phyloP scores from a whole-genome alignment of 2,888 invertebrate genomes.

The Teleogryllus oceanicus region DNA sequence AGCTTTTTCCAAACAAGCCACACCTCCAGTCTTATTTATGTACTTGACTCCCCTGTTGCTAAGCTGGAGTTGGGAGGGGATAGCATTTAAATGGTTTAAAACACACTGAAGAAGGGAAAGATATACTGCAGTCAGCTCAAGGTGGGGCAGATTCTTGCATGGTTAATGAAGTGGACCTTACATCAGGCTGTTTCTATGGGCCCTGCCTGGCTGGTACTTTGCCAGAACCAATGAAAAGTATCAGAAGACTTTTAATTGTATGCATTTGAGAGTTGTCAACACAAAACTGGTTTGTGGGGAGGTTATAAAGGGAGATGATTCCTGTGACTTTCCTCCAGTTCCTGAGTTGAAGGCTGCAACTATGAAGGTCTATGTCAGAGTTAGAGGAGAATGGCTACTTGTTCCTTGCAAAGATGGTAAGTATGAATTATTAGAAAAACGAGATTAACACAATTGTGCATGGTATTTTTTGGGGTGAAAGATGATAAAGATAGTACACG shows the following conservation, averaged over 20 bases:
- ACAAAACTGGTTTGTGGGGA: background rate
- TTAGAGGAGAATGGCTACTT: conserved; percentile 57
- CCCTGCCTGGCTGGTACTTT: background rate
- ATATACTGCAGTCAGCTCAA: background rate
- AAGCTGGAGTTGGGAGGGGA: background rate
- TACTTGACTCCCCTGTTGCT: background rate
- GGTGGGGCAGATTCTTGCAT: conserved; percentile 9
- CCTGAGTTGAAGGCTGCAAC: background rate
- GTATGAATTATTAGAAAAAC: conserved; percentile 29
- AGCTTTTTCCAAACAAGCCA: too few relatives aligned
- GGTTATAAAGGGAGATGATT: background rate
- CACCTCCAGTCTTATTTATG: too few relatives aligned
- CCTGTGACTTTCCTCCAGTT: background rate
- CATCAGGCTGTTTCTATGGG: background rate
- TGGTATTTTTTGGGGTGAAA: too few relatives aligned
- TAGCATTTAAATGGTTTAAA: background rate
- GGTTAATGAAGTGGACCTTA: background rate
- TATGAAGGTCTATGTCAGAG: conserved; percentile 56
- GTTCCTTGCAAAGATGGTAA: conserved; percentile 54
- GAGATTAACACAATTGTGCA: too few relatives aligned
- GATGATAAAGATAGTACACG: too few relatives aligned
- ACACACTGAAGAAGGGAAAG: background rate
- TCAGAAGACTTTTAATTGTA: background rate
- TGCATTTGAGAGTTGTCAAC: background rate
- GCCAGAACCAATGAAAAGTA: background rate